Percentiles rank a stretch among this genome's conserved stretches.
Evolutionary conservation across 2,888 invertebrate genomes (phyloP).

Genomic region (Latheticus oryzae): DNA sequence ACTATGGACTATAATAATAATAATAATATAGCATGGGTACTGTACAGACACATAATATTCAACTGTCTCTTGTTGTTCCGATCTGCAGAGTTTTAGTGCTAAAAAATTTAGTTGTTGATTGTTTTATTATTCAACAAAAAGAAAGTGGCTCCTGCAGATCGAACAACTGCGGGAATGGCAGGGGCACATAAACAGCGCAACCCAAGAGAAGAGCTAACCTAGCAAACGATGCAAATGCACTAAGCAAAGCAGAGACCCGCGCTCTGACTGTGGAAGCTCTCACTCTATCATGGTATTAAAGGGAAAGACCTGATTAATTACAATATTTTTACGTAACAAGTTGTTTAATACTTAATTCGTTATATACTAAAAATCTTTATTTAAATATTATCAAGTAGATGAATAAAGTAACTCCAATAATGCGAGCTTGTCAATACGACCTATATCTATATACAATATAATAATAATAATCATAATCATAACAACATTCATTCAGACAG

Average conservation of each 20-base stretch:
- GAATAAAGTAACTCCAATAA: constrained; percentile 59
- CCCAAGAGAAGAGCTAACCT: constrained; percentile 65
- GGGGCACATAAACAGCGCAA: constrained; percentile 62
- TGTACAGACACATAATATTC: constrained; percentile 51
- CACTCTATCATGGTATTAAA: constrained; percentile 65
- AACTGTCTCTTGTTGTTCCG: constrained; percentile 36
- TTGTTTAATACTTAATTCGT: constrained; percentile 57
- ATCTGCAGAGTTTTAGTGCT: constrained; percentile 25
- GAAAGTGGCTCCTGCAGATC: constrained; percentile 17
- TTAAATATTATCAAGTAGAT: constrained; percentile 57
- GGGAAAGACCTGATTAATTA: constrained; percentile 60
- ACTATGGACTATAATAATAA: constrained; percentile 64
- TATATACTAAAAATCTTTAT: constrained; percentile 56
- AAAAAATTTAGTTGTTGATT: neutral
- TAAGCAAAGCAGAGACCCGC: constrained; percentile 66
- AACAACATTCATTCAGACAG: constrained; percentile 53
- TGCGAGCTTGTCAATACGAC: constrained; percentile 57
- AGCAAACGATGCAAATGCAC: constrained; percentile 62
- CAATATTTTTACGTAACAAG: constrained; percentile 59
- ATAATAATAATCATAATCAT: constrained; percentile 37
- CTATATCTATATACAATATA: constrained; percentile 55
- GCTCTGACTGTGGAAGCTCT: constrained; percentile 66
- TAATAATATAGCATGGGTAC: constrained; percentile 63
- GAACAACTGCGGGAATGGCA: constrained; percentile 49
- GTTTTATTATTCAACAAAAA: neutral